These are phyloP conservation scores for Gorsachius magnificus DNA, from an alignment of 2,797 vertebrate species.

Conservation along the genomic window DNA sequence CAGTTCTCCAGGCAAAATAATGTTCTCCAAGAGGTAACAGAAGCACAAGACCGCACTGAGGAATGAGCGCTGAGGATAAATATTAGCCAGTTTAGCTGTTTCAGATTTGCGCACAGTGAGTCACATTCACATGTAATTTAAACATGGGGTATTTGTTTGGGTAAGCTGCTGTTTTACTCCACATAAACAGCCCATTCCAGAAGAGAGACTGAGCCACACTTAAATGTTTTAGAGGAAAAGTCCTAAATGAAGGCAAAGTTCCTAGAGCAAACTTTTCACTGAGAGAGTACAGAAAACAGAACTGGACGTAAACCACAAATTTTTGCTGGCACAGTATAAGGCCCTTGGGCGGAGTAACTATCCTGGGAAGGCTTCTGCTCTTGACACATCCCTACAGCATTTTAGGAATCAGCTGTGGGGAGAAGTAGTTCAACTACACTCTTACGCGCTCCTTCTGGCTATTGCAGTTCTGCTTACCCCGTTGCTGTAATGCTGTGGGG, in stretches of 20 bases:
- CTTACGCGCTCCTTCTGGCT: neutral
- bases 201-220: neutral
- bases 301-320: neutral
- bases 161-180: neutral
- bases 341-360: neutral
- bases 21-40: neutral
- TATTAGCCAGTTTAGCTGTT: neutral
- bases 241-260: neutral
- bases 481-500: neutral
- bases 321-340: neutral
- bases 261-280: neutral
- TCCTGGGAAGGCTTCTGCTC: neutral
- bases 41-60: neutral
- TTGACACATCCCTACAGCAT: neutral
- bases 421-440: neutral
- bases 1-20: neutral
- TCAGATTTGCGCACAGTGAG: neutral
- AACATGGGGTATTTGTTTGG: neutral
- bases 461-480: neutral
- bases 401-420: neutral
- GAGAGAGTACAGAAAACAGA: neutral
- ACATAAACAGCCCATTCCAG: neutral
- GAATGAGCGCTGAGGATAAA: neutral
- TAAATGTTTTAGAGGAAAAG: neutral
- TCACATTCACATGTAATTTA: neutral